Base-by-base conservation (phyloP, 2,888 invertebrate genomes). In the Urechis unicinctus region DNA sequence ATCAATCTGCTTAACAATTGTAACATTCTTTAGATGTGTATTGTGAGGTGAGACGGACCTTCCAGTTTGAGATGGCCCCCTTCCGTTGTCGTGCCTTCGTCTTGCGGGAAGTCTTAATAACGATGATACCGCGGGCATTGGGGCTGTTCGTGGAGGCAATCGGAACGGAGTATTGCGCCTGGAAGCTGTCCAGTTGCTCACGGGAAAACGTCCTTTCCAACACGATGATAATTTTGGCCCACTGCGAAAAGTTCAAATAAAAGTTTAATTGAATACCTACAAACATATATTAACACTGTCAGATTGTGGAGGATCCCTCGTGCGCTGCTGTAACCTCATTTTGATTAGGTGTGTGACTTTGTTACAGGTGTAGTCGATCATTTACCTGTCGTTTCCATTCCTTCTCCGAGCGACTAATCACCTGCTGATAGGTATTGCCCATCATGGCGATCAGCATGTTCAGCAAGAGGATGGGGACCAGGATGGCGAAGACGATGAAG, bases 371-470 rank as follows among this genome's bases (percentile, higher is more conserved):
- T n/a, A n/a, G n/a, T n/a, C n/a, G n/a, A n/a, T n/a, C n/a, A 36
- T 17, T 60, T 22, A 76, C 77, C 73, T 78, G 77, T 65, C 72
- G 71, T 56, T 95, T 89, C 91, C 93, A 98, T 76, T 98, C 97
- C 79, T 97, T 97, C 79, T 97, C 97, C 36, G 96, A 96, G 75
- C 95, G 93, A 75, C 93, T 91, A 66, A 96, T 98, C 58, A 98
- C 94, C 68, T 91, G 91, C 0, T 94, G 92, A 76, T 98, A 98
- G 0, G 98, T 98, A 79, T 97, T 97, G 36, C 97, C 97, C 97
- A 98, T 98, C 97, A 97, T 98, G 62, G 98, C 98, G 64, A 98
- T 98, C 78, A 98, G 84, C 88, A 89, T 97, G 85, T 97, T 97
- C 17, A 97, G 84, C 69, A 97, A 81, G 50, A 97, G 81, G 71